Base-by-base conservation (phyloP, 2,113 vertebrate genomes). In the Phocoena phocoena region DNA sequence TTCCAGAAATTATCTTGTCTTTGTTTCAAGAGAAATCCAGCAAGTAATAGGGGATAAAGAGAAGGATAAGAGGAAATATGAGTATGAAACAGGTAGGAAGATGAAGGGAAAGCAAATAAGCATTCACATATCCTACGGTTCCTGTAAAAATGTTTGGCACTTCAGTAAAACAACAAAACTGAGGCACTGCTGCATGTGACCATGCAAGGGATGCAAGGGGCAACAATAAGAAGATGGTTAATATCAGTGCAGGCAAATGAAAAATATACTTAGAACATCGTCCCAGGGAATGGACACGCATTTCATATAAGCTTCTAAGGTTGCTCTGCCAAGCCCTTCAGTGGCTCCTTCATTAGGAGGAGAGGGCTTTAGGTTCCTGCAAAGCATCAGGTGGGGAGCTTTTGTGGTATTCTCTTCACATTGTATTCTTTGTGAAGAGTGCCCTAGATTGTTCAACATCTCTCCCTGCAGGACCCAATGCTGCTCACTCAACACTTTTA, bases 101-200 rank as follows among this genome's bases (percentile, higher is more conserved):
- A 8, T 1, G 26, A 26, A 31, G 15, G 13, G 9, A 14, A 47
- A 26, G 3, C 21, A 38, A 65, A 21, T 9, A 15, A 25, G 36
- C 13, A 33, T 33, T 12, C 31, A 67, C 23, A 67, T 67, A 67
- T 67, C 26, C 62, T 10, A 63, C 12, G 11, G 62, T 63, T 63
- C 26, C 63, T 67, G 28, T 67, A 67, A 67, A 67, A 26, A 33
- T 67, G 14, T 67, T 15, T 14, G 63, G 63, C 12, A 63, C 36
- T 58, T 41, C 33, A 77, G 26, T 28, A 58, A 31, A n/a, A n/a
- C 4, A 68, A 5, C 13, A 15, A 17, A 36, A 10, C 8, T 28
- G 1, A 23, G 4, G 17, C n/a, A 8, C 7, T 8, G 2, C 2
- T 23, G 33, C 5, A 6, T 25, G 25, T 50, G 8, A 18, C 21